Evolutionary conservation across 2,113 vertebrate genomes (phyloP).

Genomic region (Caloenas nicobarica): DNA sequence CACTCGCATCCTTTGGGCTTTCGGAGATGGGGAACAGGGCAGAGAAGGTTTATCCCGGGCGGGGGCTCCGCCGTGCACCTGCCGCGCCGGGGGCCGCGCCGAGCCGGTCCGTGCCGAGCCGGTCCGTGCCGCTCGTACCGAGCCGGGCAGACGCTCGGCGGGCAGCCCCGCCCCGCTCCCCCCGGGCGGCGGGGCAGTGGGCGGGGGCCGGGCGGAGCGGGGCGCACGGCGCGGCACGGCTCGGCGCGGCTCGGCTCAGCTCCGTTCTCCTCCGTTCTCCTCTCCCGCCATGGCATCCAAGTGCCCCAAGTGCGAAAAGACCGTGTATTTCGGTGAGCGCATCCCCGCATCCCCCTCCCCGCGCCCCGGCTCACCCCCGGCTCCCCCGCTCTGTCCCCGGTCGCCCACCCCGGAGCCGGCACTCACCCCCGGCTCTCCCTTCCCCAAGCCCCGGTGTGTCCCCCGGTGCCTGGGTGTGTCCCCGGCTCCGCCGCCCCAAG

Average conservation of each 20-base stretch:
- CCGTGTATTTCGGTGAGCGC: slow-evolving; percentile 93
- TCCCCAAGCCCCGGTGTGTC: not conserved
- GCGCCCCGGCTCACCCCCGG: not conserved
- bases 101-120: not conserved
- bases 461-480: not conserved
- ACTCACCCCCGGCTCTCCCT: not conserved
- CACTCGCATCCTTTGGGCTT: not conserved
- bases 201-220: slow-evolving; percentile 25
- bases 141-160: not conserved
- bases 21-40: not conserved
- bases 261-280: not conserved
- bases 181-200: slow-evolving; percentile 33
- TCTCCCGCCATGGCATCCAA: slow-evolving; percentile 86
- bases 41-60: too few relatives aligned
- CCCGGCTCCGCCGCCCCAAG: not conserved
- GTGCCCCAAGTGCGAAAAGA: slow-evolving; percentile 95
- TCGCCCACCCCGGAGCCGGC: not conserved
- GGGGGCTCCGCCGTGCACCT: not conserved
- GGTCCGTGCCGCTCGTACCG: not conserved
- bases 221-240: not conserved
- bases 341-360: not conserved
- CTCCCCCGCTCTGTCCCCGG: not conserved
- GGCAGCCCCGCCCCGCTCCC: slow-evolving; percentile 27
- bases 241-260: not conserved
- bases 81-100: not conserved